Evolutionary conservation across 1,140 invertebrate species (phyloP), one percentile per base, ranked within the genome.

Genomic region (Teleogryllus occipitalis): DNA sequence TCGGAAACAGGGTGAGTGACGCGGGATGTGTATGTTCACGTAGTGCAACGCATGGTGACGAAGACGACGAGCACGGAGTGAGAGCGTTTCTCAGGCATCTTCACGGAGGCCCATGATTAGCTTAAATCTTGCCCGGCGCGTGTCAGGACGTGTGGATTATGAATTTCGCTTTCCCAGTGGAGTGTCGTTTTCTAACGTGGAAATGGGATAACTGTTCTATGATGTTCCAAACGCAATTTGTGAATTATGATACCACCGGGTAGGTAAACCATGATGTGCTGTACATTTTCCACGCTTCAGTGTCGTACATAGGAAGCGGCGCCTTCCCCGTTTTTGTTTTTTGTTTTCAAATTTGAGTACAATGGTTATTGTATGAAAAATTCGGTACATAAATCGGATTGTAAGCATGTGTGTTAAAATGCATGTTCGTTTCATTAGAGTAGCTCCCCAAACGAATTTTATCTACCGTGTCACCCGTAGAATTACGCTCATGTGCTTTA

Each of bases 201-300:
- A 65, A 65, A 65, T 65, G 54, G 54, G 54, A 65, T 65, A 65
- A 18, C 54, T 65, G 54, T 65, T 65, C 54, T 65, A 65, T 65
- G 54, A 65, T 65, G 54, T 65, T 65, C 54, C 54, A 65, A 65
- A 65, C 54, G 10, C 54, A 65, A 18, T 65, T 65, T 65, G 54
- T 65, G 54, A 65, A 65, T 65, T 65, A 65, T 65, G 54, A 65
- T 65, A 65, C 54, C 54, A 65, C 54, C 54, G 54, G 54, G 54
- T 65, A 65, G 54, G 54, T 65, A 65, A 65, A 65, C 54, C 54
- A 65, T 65, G 54, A 10, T 65, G 18, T 65, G 54, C 18, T 65
- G 54, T 65, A 65, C 54, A 65, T 65, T 65, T 65, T 65, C 10
- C 54, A 65, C 54, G 10, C 54, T 65, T 65, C 54, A 65, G 54